A percentile compares a stretch with the other conserved stretches of the same genome.
phyloP scores from a whole-genome alignment of 1,140 invertebrate genomes.

The Drosophila nikananu region DNA sequence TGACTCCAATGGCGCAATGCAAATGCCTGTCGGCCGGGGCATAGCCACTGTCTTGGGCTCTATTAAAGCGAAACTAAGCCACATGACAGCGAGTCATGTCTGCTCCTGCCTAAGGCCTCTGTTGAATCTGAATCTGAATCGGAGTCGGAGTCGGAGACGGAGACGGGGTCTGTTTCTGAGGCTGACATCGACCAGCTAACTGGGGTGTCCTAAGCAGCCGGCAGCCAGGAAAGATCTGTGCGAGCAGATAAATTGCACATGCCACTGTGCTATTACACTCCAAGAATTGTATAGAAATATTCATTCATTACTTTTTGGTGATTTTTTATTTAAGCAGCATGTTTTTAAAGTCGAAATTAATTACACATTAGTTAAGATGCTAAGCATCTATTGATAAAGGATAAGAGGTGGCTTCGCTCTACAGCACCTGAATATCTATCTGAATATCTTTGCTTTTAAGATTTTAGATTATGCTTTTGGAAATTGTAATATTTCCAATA shows the following conservation, averaged over 20 bases:
- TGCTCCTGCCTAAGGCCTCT: neutral
- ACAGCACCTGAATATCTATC: too few relatives aligned
- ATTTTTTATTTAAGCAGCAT: neutral
- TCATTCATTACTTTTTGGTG: neutral
- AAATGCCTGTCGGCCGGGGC: conserved; percentile 60
- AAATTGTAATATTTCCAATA: too few relatives aligned
- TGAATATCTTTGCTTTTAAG: too few relatives aligned
- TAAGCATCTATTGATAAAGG: too few relatives aligned
- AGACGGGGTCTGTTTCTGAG: neutral
- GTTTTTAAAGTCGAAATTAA: neutral
- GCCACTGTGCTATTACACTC: conserved; percentile 24
- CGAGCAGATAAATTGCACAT: conserved; percentile 45
- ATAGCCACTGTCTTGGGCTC: conserved; percentile 32
- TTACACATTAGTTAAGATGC: neutral
- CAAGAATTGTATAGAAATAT: neutral
- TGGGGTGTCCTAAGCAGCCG: conserved; percentile 24
- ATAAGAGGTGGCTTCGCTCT: too few relatives aligned
- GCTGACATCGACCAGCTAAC: conserved; percentile 15
- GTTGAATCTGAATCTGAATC: conserved; percentile 16
- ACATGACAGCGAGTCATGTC: conserved; percentile 73
- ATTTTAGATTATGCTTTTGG: too few relatives aligned
- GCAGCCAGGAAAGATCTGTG: conserved; percentile 34
- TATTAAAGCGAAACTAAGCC: conserved; percentile 79
- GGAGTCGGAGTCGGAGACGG: neutral
- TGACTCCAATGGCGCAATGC: conserved; percentile 75